Evolutionary conservation across 2,888 invertebrate species (phyloP), one percentile per base, ranked within the genome.

Genomic region (Eupithecia centaureata): DNA sequence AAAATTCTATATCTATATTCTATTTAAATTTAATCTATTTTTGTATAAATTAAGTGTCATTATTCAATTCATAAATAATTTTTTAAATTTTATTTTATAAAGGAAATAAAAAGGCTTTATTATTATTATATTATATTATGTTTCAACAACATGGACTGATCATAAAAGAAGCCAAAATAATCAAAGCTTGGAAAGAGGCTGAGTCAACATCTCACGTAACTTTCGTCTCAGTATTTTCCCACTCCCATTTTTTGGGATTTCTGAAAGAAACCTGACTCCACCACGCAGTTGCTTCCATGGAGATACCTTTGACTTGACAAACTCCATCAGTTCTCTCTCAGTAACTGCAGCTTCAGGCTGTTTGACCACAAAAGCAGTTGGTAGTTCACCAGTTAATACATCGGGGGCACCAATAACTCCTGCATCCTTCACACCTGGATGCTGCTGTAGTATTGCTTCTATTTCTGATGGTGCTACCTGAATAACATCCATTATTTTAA

Each of bases 221-320:
- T 90, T 79, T 73, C 95, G 92, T 67, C 97, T 90, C 42, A 97
- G 87, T 79, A 97, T 96, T 91, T 97, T 97, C 13, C 97, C 97
- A 73, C 95, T 95, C 0, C 95, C 89, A 75, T 95, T 96, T 86
- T 95, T 96, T 35, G 97, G 97, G 81, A 97, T 96, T 71, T 94
- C 94, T n/a, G 95, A 89, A 0, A 96, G 81, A 84, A 97, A 97
- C 76, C 90, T 87, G 22, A 97, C 95, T 15, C 97, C 96, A 8
- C 96, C 97, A 65, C 95, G 94, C 38, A 97, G 87, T 77, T 94
- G 94, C 85, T 97, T 97, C 82, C 95, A 95, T 13, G 95, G 93
- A 0, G 96, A 96, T 59, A 90, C 87, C 84, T 88, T 87, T 3
- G 76, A 73, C 52, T 81, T 79, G 12, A 89, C 82, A 61, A 81